Conservation (phyloP, 1,140 invertebrate species). For the Phortica variegata region DNA sequence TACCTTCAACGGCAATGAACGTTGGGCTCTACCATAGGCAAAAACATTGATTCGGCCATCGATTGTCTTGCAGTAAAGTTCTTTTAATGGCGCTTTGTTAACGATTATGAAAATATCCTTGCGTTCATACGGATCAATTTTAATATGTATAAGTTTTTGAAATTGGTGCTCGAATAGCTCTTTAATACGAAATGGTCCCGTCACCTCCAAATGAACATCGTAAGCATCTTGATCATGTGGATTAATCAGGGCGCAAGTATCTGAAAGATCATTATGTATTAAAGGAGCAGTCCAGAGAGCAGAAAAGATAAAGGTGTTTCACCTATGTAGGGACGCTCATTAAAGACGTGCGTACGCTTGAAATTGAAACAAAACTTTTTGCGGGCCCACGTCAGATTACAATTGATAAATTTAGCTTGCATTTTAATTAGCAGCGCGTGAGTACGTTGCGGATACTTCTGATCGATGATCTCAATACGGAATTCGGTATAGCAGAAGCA, state of each 20-base stretch:
- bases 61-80: slow-evolving; percentile 19
- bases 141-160: slow-evolving; percentile 17
- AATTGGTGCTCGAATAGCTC: slow-evolving; percentile 32
- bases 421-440: slow-evolving; percentile 20
- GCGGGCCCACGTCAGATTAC: slow-evolving; percentile 29
- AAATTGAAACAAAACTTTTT: slow-evolving; percentile 28
- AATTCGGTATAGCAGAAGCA: slow-evolving; percentile 28
- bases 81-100: slow-evolving; percentile 18
- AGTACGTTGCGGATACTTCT: slow-evolving; percentile 31
- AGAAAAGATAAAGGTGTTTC: too few relatives aligned
- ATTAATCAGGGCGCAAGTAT: slow-evolving; percentile 20
- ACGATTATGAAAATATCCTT: slow-evolving; percentile 37
- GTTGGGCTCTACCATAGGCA: slow-evolving; percentile 15
- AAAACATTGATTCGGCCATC: slow-evolving; percentile 32
- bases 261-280: too few relatives aligned
- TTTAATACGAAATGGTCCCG: slow-evolving; percentile 41
- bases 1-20: slow-evolving; percentile 14
- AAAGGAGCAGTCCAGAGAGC: not conserved
- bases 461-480: slow-evolving; percentile 29
- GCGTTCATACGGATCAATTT: slow-evolving; percentile 9
- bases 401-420: slow-evolving; percentile 24
- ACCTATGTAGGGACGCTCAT: slow-evolving; percentile 23
- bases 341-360: slow-evolving; percentile 24
- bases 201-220: slow-evolving; percentile 18
- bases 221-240: slow-evolving; percentile 2